Base-by-base conservation (phyloP, 2,888 invertebrate species). In the Tanaodytes sp. region DNA sequence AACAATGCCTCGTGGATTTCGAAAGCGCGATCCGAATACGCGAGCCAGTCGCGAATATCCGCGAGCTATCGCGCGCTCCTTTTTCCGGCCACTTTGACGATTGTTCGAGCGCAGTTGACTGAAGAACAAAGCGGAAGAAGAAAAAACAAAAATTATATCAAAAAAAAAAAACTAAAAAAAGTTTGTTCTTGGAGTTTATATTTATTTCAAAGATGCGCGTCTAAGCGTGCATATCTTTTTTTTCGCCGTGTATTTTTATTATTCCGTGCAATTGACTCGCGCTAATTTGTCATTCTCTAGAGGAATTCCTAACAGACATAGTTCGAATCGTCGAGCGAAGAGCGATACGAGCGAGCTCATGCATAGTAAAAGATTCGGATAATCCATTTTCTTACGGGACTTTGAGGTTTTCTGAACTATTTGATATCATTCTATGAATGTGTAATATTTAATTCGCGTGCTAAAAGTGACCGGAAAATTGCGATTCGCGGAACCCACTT, bases 361-460 rank as follows among this genome's bases (percentile, higher is more conserved):
- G 67, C 67, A 72, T 72, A 72, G 70, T 70, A 67, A 70, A 67
- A 64, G 39, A 66, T 61, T 67, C 48, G 54, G 57, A 67, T 57
- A 68, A 64, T 61, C 49, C 66, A 61, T 64, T 58, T 72, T 61
- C 61, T 63, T 70, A 65, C 64, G 52, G 55, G 61, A 55, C 61
- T 67, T 59, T 72, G 63, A 70, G 72, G 69, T 67, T 67, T 57
- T 59, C 30, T 52, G 52, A 66, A 61, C 61, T 46, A 70, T 61
- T 64, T 70, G 61, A 70, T 72, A 70, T 72, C 61, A 69, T 68
- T 65, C 62, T 68, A 72, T 72, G 67, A 72, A 73, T 73, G 64
- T 48, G 66, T 73, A 73, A 73, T 71, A 73, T 71, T 73, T 67
- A 73, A 73, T 70, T 67, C 73, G 54, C 52, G 45, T 46, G 57